Base-by-base conservation (phyloP, 2,888 invertebrate genomes). In the Leucoma salicis region DNA sequence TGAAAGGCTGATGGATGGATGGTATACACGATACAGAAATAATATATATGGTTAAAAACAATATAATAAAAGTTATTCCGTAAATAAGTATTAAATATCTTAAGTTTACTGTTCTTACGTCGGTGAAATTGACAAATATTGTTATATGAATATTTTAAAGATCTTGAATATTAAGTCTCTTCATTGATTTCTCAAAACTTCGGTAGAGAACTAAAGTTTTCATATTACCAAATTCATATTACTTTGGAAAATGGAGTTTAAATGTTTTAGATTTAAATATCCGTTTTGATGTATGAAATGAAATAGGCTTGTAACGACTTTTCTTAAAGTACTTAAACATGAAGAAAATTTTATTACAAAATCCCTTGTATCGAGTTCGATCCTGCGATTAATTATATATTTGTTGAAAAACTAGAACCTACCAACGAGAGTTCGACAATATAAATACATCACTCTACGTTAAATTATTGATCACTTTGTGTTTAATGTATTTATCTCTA, bases 101-200 rank as follows among this genome's bases (percentile, higher is more conserved):
- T 12, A 28, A 7, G n/a, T 4, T 6, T 12, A 7, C 12, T 12
- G 14, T 28, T 11, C 11, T 28, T 12, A 28, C 7, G 13, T 28
- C 12, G 13, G 28, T 12, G 28, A 12, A 28, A 16, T 21, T 3
- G 3, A 21, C 1, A 21, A 8, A 21, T 4, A 21, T 8, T 21
- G 8, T 21, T 21, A 8, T 21, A 21, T 21, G 21, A 21, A 21
- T 21, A 21, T 21, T 21, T 21, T 21, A 21, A 6, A 8, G 21
- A 8, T 21, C 6, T 21, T 60, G 29, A 38, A 33, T 34, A 29
- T 29, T 13, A 13, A 29, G 12, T n/a, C 4, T 13, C 24, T 24
- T 32, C 31, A 29, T 29, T 29, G 29, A 29, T 29, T 29, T 14
- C 29, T 3, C 12, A 3, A 13, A 29, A 29, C 29, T 29, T 29